Evolutionary conservation across 2,797 vertebrate species (phyloP), one percentile per base, ranked within the genome.

Genomic region (Calcarius lapponicus): DNA sequence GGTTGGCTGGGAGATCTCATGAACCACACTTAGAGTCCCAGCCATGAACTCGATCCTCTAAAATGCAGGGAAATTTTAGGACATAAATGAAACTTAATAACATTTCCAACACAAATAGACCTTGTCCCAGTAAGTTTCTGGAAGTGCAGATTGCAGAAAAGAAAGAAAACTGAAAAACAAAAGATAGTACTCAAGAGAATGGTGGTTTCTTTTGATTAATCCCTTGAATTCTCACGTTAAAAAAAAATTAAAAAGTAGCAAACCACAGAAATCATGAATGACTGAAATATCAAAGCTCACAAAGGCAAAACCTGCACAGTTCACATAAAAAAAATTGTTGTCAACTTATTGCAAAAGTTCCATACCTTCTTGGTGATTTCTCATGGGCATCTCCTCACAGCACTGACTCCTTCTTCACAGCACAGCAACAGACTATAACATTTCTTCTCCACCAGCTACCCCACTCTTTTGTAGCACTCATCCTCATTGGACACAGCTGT

Each of bases 1-100:
- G 65, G 42, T n/a, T 91, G 50, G 71, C 71, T 88, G 76, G 69
- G 19, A 42, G 76, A 80, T 93, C 61, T 76, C 62, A 65, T 28
- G 50, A 51, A 54, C 78, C 38, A 53, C 28, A 15, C 31, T 60
- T 13, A 12, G 4, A 64, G 29, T n/a, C 13, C 42, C 57, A 74
- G 45, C 17, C 67, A 61, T 0, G 2, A 91, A 57, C 13, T 2
- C 25, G 4, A 80, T 36, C 16, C 22, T 67, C 34, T 70, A 36
- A 54, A 87, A 51, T 7, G 9, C 20, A 67, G n/a, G 47, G 80
- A 75, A 69, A 28, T 54, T 66, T 47, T 64, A 48, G 70, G 36
- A 67, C 28, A 38, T 29, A 25, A 70, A 47, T 22, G 1, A 72
- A 85, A 60, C 1, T 43, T 32, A 32, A 7, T 53, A 62, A 13